Percentiles rank a stretch among this genome's conserved stretches.
phyloP scores from a whole-genome alignment of 2,888 invertebrate species.

The Sialis fuliginosa region DNA sequence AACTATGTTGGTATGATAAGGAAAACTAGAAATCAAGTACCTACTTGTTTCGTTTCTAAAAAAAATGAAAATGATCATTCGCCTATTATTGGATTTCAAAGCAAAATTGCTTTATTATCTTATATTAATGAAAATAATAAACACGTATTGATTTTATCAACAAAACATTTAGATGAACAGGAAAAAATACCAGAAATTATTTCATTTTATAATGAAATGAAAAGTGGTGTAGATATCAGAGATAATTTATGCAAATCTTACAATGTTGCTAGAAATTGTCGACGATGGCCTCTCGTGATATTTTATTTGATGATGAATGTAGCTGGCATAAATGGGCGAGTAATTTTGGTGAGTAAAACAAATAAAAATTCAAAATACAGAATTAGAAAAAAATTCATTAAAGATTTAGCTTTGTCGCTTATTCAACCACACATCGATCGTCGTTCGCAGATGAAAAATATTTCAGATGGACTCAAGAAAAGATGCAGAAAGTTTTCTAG shows the following conservation, averaged over 20 bases:
- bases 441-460: too few relatives aligned
- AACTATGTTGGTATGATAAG: slow-evolving; percentile 13
- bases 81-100: slow-evolving; percentile 14
- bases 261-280: slow-evolving; percentile 10
- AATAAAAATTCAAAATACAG: too few relatives aligned
- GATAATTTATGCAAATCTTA: slow-evolving; percentile 14
- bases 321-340: too few relatives aligned
- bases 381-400: too few relatives aligned
- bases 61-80: slow-evolving; percentile 11
- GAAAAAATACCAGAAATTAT: slow-evolving; percentile 8
- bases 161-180: slow-evolving; percentile 8
- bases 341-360: too few relatives aligned
- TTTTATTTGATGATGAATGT: slow-evolving; percentile 10
- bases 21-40: slow-evolving; percentile 16
- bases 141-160: slow-evolving; percentile 10
- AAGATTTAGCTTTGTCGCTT: too few relatives aligned
- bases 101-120: slow-evolving; percentile 13
- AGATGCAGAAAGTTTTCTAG: too few relatives aligned
- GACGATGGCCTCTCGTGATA: slow-evolving; percentile 13
- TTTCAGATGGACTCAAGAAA: too few relatives aligned
- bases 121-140: slow-evolving; percentile 12
- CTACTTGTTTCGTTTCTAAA: slow-evolving; percentile 13
- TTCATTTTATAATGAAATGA: slow-evolving; percentile 10
- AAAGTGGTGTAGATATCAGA: slow-evolving; percentile 14
- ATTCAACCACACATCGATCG: too few relatives aligned